Evolutionary conservation across 2,888 invertebrate genomes (phyloP).

Genomic region (Melikaiella ostensackeni): DNA sequence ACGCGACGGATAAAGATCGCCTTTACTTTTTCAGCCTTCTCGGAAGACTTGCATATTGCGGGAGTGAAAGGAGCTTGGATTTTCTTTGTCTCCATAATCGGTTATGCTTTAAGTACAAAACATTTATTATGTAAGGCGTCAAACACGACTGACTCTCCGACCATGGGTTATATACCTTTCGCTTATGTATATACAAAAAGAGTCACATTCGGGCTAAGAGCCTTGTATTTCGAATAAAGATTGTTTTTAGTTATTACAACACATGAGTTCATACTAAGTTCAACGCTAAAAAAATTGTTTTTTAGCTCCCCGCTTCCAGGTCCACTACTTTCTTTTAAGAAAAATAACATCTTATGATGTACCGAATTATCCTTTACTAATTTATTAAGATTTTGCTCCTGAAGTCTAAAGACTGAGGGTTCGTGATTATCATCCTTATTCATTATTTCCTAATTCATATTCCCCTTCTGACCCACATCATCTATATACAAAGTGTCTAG

Average conservation of each 20-base stretch:
- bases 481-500: too few relatives aligned
- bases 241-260: neutral
- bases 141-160: neutral
- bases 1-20: neutral
- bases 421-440: too few relatives aligned
- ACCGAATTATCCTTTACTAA: too few relatives aligned
- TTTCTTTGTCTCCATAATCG: neutral
- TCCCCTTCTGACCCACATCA: too few relatives aligned
- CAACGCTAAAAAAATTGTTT: too few relatives aligned
- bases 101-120: neutral
- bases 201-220: neutral
- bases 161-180: neutral
- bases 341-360: too few relatives aligned
- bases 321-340: too few relatives aligned
- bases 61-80: neutral
- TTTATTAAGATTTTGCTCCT: too few relatives aligned
- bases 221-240: neutral
- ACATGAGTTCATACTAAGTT: neutral
- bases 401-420: too few relatives aligned
- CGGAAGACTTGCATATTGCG: neutral
- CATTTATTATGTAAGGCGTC: conserved; percentile 6
- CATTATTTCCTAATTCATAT: too few relatives aligned
- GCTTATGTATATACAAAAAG: neutral
- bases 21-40: neutral
- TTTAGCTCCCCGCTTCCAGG: too few relatives aligned